phyloP scores from a whole-genome alignment of 2,113 vertebrate species.

The Sceloporus tristichus region DNA sequence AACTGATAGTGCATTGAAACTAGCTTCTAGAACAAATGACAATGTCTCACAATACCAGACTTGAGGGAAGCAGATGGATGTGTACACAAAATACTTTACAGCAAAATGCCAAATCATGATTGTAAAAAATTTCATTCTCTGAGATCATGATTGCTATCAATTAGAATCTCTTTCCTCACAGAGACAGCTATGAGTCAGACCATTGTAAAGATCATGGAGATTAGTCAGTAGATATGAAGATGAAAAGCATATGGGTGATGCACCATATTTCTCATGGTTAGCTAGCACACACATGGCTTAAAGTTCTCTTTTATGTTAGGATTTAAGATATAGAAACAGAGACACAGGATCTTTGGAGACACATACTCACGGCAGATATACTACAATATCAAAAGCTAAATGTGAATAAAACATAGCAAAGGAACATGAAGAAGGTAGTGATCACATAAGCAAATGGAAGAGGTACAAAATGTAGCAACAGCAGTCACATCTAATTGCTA shows the following conservation, averaged over 20 bases:
- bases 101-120: slow-evolving; percentile 7
- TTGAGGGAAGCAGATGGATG: slow-evolving; percentile 32
- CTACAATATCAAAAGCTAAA: slow-evolving; percentile 52
- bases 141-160: slow-evolving; percentile 46
- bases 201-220: slow-evolving; percentile 31
- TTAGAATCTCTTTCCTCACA: slow-evolving; percentile 59
- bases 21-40: slow-evolving; percentile 53
- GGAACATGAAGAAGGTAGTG: slow-evolving; percentile 18
- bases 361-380: slow-evolving; percentile 52
- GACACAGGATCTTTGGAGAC: slow-evolving; percentile 51
- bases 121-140: slow-evolving; percentile 25
- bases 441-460: slow-evolving; percentile 7
- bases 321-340: slow-evolving; percentile 31
- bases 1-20: slow-evolving; percentile 46
- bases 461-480: slow-evolving; percentile 10
- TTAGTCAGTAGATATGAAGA: slow-evolving; percentile 58
- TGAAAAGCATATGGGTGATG: slow-evolving; percentile 65
- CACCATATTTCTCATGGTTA: slow-evolving; percentile 46
- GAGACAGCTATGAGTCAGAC: slow-evolving; percentile 62
- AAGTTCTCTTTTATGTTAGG: slow-evolving; percentile 42
- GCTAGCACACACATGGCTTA: slow-evolving; percentile 39
- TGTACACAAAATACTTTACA: not conserved
- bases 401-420: slow-evolving; percentile 36
- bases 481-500: slow-evolving; percentile 47
- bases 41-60: slow-evolving; percentile 57